These are phyloP conservation scores for Hetaerina titia DNA, from an alignment of 2,888 invertebrate species.

Conservation along the genomic window DNA sequence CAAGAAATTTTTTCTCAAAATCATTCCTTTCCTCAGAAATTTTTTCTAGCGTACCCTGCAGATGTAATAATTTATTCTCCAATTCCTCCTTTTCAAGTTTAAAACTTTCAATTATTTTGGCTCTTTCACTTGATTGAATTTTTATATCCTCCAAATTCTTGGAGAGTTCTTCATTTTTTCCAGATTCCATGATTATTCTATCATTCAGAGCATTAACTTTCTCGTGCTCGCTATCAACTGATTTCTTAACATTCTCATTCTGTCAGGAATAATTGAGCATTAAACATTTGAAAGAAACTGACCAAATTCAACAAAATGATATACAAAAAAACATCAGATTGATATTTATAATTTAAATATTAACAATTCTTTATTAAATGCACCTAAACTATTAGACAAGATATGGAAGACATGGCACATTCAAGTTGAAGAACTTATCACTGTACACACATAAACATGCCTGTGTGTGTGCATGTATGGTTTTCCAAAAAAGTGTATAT, in stretches of 20 bases:
- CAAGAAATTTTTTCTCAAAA: background rate
- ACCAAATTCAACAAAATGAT: too few relatives aligned
- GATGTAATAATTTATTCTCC: background rate
- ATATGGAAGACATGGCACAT: too few relatives aligned
- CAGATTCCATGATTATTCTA: background rate
- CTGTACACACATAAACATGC: too few relatives aligned
- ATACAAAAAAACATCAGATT: too few relatives aligned
- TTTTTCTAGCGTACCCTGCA: background rate
- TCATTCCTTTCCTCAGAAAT: slow-evolving; percentile 21
- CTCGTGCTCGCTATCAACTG: background rate
- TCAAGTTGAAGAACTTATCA: too few relatives aligned
- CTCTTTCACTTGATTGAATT: background rate
- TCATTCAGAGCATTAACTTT: slow-evolving; percentile 34
- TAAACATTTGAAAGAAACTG: too few relatives aligned
- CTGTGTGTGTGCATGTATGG: too few relatives aligned
- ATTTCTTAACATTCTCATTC: background rate
- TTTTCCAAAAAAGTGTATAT: too few relatives aligned
- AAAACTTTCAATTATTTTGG: background rate
- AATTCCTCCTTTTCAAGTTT: slow-evolving; percentile 18
- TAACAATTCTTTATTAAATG: too few relatives aligned
- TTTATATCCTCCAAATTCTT: slow-evolving; percentile 8
- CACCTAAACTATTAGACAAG: too few relatives aligned
- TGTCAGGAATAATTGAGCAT: background rate
- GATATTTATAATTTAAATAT: too few relatives aligned
- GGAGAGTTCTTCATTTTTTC: background rate